Percentiles rank a stretch among this genome's conserved stretches.
phyloP scores from a whole-genome alignment of 2,888 invertebrate species.

The Protodeltote pygarga region DNA sequence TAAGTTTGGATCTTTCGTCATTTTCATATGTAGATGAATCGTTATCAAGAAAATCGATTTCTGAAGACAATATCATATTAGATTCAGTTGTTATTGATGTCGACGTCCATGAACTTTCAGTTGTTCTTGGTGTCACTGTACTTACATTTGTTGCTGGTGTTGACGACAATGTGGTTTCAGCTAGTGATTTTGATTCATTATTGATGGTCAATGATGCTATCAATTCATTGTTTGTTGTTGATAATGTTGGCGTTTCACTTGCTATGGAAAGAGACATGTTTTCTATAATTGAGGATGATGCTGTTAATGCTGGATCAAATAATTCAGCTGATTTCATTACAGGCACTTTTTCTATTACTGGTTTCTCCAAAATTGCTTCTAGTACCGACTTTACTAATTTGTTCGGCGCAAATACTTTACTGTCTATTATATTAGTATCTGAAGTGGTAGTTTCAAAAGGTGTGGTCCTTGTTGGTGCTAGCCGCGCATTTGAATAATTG shows the following conservation, averaged over 20 bases:
- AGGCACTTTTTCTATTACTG: background rate
- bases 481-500: background rate
- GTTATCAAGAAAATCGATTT: background rate
- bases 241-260: background rate
- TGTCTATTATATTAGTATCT: background rate
- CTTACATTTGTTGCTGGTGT: slow-evolving; percentile 1
- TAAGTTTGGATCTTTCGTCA: too few species aligned
- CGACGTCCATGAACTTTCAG: background rate
- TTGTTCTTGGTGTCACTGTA: background rate
- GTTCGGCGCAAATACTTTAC: slow-evolving; percentile 4
- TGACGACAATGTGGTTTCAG: background rate
- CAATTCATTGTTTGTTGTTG: background rate
- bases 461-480: slow-evolving; percentile 21
- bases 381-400: slow-evolving; percentile 10
- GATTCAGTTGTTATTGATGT: background rate
- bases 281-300: background rate
- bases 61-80: background rate
- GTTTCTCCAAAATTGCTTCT: background rate
- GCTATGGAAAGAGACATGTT: background rate
- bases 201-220: too few species aligned
- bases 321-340: background rate
- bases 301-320: background rate
- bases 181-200: background rate
- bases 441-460: background rate
- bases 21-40: slow-evolving; percentile 8